A percentile compares a stretch with the other conserved stretches of the same genome.
phyloP scores from a whole-genome alignment of 2,113 vertebrate genomes.

The Nematolebias whitei region DNA sequence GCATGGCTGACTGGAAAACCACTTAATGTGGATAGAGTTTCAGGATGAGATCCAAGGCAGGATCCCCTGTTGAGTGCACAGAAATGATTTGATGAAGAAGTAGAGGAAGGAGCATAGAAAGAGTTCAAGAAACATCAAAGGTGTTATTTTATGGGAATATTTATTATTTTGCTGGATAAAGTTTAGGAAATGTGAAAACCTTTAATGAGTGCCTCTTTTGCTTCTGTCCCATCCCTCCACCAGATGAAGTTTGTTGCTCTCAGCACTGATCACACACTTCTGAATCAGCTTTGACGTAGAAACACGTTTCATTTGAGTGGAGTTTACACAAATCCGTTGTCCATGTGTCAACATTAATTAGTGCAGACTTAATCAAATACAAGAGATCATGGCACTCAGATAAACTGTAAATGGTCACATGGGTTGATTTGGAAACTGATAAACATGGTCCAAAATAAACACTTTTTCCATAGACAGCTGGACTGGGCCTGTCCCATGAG shows the following conservation, averaged over 20 bases:
- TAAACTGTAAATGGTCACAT: neutral
- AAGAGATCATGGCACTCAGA: neutral
- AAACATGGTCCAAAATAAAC: constrained; percentile 40
- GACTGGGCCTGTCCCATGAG: constrained; percentile 20
- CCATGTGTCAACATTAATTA: neutral
- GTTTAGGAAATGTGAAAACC: neutral
- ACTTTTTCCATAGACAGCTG: too few relatives aligned
- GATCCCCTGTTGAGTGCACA: constrained; percentile 31
- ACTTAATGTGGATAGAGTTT: constrained; percentile 44
- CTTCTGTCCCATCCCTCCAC: neutral
- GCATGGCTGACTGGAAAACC: constrained; percentile 45
- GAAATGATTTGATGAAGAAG: constrained; percentile 31
- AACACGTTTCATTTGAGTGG: too few relatives aligned
- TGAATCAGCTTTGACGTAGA: too few relatives aligned
- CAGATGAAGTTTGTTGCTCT: too few relatives aligned
- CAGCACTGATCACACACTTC: too few relatives aligned
- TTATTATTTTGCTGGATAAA: neutral
- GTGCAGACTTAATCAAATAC: neutral
- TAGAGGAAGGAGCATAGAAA: constrained; percentile 17
- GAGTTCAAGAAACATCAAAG: neutral
- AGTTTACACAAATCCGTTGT: neutral
- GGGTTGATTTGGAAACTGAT: neutral
- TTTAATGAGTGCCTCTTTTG: neutral
- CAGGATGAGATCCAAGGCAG: constrained; percentile 36
- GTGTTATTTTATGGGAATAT: too few relatives aligned